Evolutionary conservation across 2,888 invertebrate genomes (phyloP).

Genomic region (Busseola fusca): DNA sequence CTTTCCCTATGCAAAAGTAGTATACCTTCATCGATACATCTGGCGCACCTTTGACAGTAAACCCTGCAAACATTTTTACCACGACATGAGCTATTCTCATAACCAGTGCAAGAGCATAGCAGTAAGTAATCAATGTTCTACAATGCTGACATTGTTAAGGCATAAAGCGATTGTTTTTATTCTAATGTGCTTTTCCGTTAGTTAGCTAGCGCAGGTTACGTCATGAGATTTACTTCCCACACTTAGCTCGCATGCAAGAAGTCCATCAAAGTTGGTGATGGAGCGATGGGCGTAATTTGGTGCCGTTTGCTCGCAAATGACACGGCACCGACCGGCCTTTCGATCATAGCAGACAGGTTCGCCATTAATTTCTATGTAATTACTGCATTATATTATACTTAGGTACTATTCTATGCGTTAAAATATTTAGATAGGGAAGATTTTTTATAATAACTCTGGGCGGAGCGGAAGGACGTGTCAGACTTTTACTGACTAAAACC

Average conservation of each 20-base stretch:
- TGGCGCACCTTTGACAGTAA: slow-evolving; percentile 13
- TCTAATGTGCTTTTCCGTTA: slow-evolving; percentile 18
- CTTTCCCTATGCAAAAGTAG: too few species aligned
- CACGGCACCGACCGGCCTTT: slow-evolving; percentile 30
- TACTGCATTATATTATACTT: neutral
- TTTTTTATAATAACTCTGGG: too few species aligned
- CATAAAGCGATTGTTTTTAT: slow-evolving; percentile 30
- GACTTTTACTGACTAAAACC: too few species aligned
- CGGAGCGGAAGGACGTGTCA: too few species aligned
- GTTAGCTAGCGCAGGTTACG: slow-evolving; percentile 36
- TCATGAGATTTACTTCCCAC: slow-evolving; percentile 40
- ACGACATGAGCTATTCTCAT: slow-evolving; percentile 10
- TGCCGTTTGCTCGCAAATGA: slow-evolving; percentile 44
- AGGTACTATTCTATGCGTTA: neutral
- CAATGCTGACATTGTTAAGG: slow-evolving; percentile 26
- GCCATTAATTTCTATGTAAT: slow-evolving; percentile 20
- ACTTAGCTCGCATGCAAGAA: slow-evolving; percentile 50
- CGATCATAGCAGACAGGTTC: slow-evolving; percentile 31
- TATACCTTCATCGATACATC: neutral
- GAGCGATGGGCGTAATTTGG: slow-evolving; percentile 53
- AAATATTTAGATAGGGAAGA: neutral
- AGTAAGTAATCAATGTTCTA: slow-evolving; percentile 21
- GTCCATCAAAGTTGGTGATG: slow-evolving; percentile 50
- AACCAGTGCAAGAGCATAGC: slow-evolving; percentile 16
- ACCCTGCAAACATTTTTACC: neutral